Percentiles rank a stretch among this genome's conserved stretches.
These are phyloP conservation scores for Chaenogobius annularis DNA, from an alignment of 2,113 vertebrate genomes.

Conservation along the genomic window DNA sequence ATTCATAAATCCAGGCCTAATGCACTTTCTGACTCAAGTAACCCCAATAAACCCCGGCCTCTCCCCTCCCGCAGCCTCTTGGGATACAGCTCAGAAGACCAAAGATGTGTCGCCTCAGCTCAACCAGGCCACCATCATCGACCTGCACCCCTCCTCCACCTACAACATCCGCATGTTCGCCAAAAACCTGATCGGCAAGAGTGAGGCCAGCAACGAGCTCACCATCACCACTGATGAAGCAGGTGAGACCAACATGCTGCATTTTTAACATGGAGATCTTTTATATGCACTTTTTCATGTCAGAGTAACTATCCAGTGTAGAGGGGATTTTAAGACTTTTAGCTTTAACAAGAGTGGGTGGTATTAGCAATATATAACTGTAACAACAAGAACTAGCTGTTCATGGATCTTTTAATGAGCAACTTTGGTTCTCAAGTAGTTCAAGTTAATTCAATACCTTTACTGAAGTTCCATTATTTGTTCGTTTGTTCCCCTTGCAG, in stretches of 20 bases:
- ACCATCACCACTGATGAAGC: slow-evolving; percentile 98
- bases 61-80: slow-evolving; percentile 82
- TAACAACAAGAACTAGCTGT: too few species aligned
- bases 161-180: slow-evolving; percentile 99
- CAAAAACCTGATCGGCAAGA: slow-evolving; percentile 98
- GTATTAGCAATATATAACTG: too few species aligned
- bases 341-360: too few species aligned
- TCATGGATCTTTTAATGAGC: too few species aligned
- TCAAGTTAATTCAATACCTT: too few species aligned
- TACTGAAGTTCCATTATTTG: too few species aligned
- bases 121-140: slow-evolving; percentile 99
- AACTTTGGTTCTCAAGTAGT: too few species aligned
- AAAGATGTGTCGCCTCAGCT: slow-evolving; percentile 98
- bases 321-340: too few species aligned
- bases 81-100: slow-evolving; percentile 98
- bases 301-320: too few species aligned
- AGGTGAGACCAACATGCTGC: slow-evolving; percentile 69
- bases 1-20: slow-evolving; percentile 26
- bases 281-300: background rate
- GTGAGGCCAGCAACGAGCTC: slow-evolving; percentile 97
- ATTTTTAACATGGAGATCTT: background rate
- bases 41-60: slow-evolving; percentile 44
- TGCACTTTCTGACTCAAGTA: slow-evolving; percentile 42
- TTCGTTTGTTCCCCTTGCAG: too few species aligned
- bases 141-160: slow-evolving; percentile 96